These are phyloP conservation scores for Pseudorhombus dupliciocellatus DNA, from an alignment of 2,113 vertebrate species.

Conservation along the genomic window DNA sequence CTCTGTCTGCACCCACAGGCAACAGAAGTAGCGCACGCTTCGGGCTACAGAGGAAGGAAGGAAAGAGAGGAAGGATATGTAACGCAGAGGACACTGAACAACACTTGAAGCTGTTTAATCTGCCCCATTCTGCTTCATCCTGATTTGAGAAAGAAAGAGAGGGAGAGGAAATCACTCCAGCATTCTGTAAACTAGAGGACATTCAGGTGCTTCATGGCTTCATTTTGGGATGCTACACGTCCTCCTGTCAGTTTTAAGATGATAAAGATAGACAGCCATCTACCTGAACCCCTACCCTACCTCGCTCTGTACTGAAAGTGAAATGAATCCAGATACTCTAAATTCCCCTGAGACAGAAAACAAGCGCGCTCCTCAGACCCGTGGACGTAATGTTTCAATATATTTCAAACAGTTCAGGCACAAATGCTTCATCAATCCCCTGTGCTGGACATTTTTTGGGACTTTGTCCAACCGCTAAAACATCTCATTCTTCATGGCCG, in stretches of 20 bases:
- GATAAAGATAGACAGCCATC: too few species aligned
- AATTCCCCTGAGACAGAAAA: background rate
- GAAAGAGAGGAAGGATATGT: background rate
- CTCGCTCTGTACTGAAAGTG: too few species aligned
- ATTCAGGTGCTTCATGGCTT: too few species aligned
- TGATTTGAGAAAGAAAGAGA: slow-evolving; percentile 2
- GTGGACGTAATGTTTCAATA: too few species aligned
- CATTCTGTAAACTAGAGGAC: background rate
- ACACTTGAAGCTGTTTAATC: slow-evolving; percentile 31
- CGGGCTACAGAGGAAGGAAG: slow-evolving; percentile 6
- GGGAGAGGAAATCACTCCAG: background rate
- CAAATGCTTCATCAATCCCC: too few species aligned
- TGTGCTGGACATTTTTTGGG: background rate
- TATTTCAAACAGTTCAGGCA: too few species aligned
- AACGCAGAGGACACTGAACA: slow-evolving; percentile 17
- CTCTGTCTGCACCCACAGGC: slow-evolving; percentile 60
- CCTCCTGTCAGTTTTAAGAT: too few species aligned
- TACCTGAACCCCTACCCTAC: too few species aligned
- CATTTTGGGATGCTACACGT: too few species aligned
- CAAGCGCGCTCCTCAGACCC: too few species aligned
- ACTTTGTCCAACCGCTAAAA: background rate
- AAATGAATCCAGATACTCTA: background rate
- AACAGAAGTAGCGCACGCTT: slow-evolving; percentile 50
- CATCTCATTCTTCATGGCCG: background rate
- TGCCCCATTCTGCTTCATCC: background rate